Evolutionary conservation across 2,113 vertebrate species (phyloP).

Genomic region (Taxidea taxus): DNA sequence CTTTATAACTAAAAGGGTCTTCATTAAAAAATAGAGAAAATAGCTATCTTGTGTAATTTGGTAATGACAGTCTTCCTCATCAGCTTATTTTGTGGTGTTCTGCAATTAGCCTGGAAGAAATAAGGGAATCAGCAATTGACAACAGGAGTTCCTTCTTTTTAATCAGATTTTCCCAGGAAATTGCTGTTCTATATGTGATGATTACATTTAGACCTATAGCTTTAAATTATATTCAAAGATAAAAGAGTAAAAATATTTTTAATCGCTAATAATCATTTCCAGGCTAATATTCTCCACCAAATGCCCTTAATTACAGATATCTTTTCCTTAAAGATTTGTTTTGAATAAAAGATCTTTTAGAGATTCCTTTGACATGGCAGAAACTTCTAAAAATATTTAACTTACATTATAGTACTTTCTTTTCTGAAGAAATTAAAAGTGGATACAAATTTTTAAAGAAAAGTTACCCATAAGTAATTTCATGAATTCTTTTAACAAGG

Average conservation of each 20-base stretch:
- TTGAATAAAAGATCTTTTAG: constrained; percentile 6
- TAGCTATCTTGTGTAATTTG: not conserved
- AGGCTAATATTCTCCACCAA: not conserved
- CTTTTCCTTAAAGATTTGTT: constrained; percentile 37
- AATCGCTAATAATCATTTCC: not conserved
- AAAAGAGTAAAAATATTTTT: constrained; percentile 38
- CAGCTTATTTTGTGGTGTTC: constrained; percentile 3
- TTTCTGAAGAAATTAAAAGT: not conserved
- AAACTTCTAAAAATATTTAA: not conserved
- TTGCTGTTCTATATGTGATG: not conserved
- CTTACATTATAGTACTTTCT: not conserved
- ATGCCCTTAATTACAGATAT: not conserved
- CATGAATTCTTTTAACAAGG: not conserved
- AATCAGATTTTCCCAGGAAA: not conserved
- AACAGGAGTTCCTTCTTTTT: constrained; percentile 17
- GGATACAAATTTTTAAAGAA: not conserved
- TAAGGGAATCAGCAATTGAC: not conserved
- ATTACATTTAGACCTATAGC: not conserved
- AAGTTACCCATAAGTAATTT: not conserved
- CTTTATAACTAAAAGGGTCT: not conserved
- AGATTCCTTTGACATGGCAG: not conserved
- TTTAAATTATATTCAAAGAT: constrained; percentile 11
- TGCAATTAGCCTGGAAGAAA: constrained; percentile 3
- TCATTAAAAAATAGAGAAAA: constrained; percentile 46
- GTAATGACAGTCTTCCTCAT: not conserved